phyloP scores from a whole-genome alignment of 2,797 vertebrate genomes.

The Serranus cabrilla region DNA sequence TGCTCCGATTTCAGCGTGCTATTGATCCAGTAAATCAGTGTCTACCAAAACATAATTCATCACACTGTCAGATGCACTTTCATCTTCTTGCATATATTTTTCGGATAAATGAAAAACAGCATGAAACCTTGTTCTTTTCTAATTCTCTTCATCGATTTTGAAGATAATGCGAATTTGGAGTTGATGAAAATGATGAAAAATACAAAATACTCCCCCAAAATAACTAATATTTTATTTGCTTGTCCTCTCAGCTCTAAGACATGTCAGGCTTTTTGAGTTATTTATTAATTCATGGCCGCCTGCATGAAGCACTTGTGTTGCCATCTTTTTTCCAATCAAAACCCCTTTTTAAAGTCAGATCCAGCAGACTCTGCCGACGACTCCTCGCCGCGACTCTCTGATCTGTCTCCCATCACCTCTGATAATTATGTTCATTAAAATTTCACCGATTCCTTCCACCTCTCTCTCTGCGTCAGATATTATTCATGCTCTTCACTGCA shows the following conservation, averaged over 20 bases:
- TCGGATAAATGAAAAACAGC: conserved; percentile 38
- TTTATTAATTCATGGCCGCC: conserved; percentile 40
- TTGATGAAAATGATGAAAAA: conserved; percentile 29
- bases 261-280: conserved; percentile 9
- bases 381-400: conserved; percentile 17
- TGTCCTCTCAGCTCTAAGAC: conserved; percentile 8
- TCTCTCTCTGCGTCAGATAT: conserved; percentile 53
- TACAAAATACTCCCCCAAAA: conserved; percentile 13
- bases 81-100: conserved; percentile 27
- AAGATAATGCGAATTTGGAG: conserved; percentile 14
- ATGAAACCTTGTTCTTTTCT: conserved; percentile 11
- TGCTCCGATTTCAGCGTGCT: conserved; percentile 89
- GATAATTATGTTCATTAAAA: conserved; percentile 77
- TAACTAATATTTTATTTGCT: conserved; percentile 7
- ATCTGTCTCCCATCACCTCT: conserved; percentile 64
- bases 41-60: conserved; percentile 81
- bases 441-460: conserved; percentile 67
- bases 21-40: conserved; percentile 93
- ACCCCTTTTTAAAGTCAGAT: conserved; percentile 38
- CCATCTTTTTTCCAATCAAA: conserved; percentile 44
- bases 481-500: conserved; percentile 54
- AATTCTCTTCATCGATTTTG: conserved; percentile 26
- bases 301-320: conserved; percentile 26
- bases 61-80: conserved; percentile 53
- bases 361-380: conserved; percentile 29